Evolutionary conservation across 2,888 invertebrate species (phyloP), one percentile per base, ranked within the genome.

Genomic region (Cremastinae sp.): DNA sequence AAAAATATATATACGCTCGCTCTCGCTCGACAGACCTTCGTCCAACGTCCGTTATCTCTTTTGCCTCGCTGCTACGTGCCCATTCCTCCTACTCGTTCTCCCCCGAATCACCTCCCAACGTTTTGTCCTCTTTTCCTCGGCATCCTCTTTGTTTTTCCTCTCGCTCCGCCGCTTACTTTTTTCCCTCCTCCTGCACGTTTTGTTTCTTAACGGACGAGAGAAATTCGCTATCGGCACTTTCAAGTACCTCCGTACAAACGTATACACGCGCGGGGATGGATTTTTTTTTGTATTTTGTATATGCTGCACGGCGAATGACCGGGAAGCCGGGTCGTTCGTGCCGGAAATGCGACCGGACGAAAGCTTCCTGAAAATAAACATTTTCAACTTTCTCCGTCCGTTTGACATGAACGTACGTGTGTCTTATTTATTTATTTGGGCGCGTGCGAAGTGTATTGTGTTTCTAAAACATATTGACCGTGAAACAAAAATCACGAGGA

Each of bases 181-280:
- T 66, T 43, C 65, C 69, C 69, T 62, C 74, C 56, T 51, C 78
- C 62, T 73, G 58, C 78, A 71, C 71, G 47, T 75, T 73, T 74
- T 68, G 65, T 70, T 75, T 70, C 72, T 59, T 68, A 75, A 75
- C 76, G 71, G 74, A 59, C 68, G 62, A 79, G 83, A 80, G 83
- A 80, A 84, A 83, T 83, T 84, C 83, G 79, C 82, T 84, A 84
- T 84, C 83, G 83, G 83, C 82, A 80, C 81, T 83, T 83, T 79
- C 71, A 75, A 83, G 80, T 81, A 77, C 76, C 75, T 74, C 66
- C 78, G 73, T 80, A 80, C 78, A 61, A n/a, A 41, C 8, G 8
- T 12, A 41, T 41, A 41, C 2, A 41, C 41, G 12, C 41, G 12
- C 41, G 9, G 8, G 8, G 4, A 9, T 28, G 28, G 28, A 28